Evolutionary conservation across 2,797 vertebrate species (phyloP), one percentile per base, ranked within the genome.

Genomic region (Microctenopoma stevenorrisi): DNA sequence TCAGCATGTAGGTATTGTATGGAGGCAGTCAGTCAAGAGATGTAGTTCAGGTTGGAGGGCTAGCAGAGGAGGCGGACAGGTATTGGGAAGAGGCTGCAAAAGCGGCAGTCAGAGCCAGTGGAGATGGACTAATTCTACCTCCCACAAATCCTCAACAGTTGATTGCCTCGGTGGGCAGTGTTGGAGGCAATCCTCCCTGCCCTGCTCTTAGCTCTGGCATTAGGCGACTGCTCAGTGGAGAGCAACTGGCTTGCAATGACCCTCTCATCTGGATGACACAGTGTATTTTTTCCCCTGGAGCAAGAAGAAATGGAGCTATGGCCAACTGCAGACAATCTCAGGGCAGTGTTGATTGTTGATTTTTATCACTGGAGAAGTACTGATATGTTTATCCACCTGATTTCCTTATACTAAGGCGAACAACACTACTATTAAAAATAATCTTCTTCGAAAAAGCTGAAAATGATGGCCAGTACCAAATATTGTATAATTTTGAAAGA

Each of bases 81-180:
- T 89, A 88, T 82, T 81, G 86, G 84, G 74, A 86, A 82, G 79
- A 88, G 82, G 81, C 83, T 87, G 86, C 69, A 76, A 79, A 76
- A 78, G 78, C 64, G 14, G 71, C 75, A 78, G 81, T 63, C 81
- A 84, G 76, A 89, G 86, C 76, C 85, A 79, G 81, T 82, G 69
- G 76, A 88, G 86, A 87, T 83, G 83, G 84, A 85, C 88, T 88
- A 89, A 87, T 88, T 90, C 86, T 76, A 84, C 87, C 88, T 86
- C 86, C 89, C 86, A 90, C 90, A 91, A 91, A 90, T 91, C 88
- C 90, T 89, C 82, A 88, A 82, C 89, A 88, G 85, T 86, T 91
- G 90, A 91, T 92, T 91, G 88, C 88, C 86, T 91, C 87, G 87
- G 89, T 91, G 88, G 90, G 88, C 84, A 88, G 85, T 87, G 85